Base-by-base conservation (phyloP, 2,113 vertebrate species). In the Periophthalmodon schlosseri region DNA sequence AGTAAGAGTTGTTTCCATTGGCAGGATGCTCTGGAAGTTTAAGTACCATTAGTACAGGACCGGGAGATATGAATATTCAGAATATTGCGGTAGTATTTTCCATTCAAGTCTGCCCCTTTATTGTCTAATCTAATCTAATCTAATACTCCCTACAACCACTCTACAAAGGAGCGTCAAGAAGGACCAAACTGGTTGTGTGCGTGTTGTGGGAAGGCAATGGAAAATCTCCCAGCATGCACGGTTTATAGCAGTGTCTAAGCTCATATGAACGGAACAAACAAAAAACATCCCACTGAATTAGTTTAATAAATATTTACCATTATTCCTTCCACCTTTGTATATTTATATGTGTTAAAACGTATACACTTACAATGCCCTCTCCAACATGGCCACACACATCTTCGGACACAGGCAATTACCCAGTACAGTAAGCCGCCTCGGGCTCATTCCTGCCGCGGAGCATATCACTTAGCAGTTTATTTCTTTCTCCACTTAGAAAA, bases 401-500 rank as follows among this genome's bases (percentile, higher is more conserved):
- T 70, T 73, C 66, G 23, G 64, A 79, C 47, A 72, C 44, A 39
- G 65, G 52, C 64, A 69, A 78, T 83, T 72, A 70, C 44, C 34
- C 57, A n/a, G 46, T 39, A 52, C 33, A 74, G 66, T 36, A 56
- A n/a, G 86, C 33, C 36, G 39, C 13, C 34, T 3, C n/a, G 66
- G 68, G 69, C 69, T 24, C 74, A 74, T 79, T 84, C 71, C 72
- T 64, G 70, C 75, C 63, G 50, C 39, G 52, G 69, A 70, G 60
- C 74, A 69, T 58, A 68, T 78, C 70, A 70, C 78, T 82, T 58
- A 80, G 56, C 54, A 72, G 67, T 87, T 87, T 83, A 81, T 85
- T 89, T 77, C 75, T 77, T 88, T 88, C 84, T 86, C 79, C 75
- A 82, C 83, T 87, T 81, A 70, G 73, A 81, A 90, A 91, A 89